Evolutionary conservation across 2,113 vertebrate species (phyloP).

Genomic region (Centrocercus urophasianus): DNA sequence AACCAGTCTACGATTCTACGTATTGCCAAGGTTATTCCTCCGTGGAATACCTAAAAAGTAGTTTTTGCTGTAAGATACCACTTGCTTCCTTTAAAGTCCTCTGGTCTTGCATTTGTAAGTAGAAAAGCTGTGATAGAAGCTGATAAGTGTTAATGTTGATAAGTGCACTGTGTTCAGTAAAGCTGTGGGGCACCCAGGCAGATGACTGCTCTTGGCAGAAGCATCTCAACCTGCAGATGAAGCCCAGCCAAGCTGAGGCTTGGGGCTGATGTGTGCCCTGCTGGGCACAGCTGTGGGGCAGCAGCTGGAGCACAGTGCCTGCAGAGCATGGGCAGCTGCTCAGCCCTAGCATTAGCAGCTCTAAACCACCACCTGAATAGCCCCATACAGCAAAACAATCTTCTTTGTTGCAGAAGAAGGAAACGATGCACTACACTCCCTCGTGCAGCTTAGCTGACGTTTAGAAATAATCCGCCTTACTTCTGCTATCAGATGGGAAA

Average conservation of each 20-base stretch:
- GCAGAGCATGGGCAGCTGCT: not conserved
- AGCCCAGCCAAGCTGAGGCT: not conserved
- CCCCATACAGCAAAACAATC: not conserved
- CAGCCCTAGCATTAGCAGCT: not conserved
- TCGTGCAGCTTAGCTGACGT: not conserved
- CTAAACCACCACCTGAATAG: not conserved
- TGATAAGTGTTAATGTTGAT: not conserved
- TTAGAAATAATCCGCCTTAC: constrained; percentile 20
- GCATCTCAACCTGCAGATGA: not conserved
- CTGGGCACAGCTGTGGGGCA: rapidly evolving
- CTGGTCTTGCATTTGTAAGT: not conserved
- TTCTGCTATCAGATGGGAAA: constrained; percentile 3
- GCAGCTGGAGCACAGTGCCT: not conserved
- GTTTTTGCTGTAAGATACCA: not conserved
- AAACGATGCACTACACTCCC: not conserved
- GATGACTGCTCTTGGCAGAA: not conserved
- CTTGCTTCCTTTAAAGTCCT: not conserved
- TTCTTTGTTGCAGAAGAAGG: constrained; percentile 9
- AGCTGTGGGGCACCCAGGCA: not conserved
- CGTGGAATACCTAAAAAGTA: not conserved
- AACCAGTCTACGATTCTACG: no score
- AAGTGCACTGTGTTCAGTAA: not conserved
- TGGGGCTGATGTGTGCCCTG: not conserved
- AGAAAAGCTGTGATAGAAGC: not conserved
- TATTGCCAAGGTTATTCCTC: not conserved